Evolutionary conservation across 2,888 invertebrate genomes (phyloP), one percentile per base, ranked within the genome.

Genomic region (Caradrina kadenii): DNA sequence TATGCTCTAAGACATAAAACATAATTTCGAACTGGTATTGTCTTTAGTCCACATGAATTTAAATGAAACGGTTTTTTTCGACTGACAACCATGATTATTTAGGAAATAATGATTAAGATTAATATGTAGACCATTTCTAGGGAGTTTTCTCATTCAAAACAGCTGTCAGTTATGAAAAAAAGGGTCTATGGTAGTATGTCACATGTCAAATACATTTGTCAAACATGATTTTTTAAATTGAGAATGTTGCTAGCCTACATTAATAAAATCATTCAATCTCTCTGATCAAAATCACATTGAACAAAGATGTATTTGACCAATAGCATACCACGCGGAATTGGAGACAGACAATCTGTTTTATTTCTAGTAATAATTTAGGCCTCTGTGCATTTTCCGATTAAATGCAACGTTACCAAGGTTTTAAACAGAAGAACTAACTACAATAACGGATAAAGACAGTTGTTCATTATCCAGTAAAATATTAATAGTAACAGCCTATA

Each of bases 1-100:
- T 88, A 91, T 87, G 85, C 81, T 76, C 82, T 82, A 69, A 35
- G 82, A 84, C 79, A 73, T 81, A 81, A 76, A 82, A 86, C 76
- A 84, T 78, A 80, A 80, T 82, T 88, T 86, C 81, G 78, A 76
- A 88, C 79, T 70, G 82, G 86, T 90, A 91, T 91, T 92, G 93
- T 92, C 90, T 83, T 83, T 76, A 81, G 71, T 78, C 70, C 73
- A 69, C 71, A 73, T 13, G 42, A 50, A 65, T 63, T 45, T 69
- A 13, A 63, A 54, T 35, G 1, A 56, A 7, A 58, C 13, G 7
- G 21, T 48, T 56, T 48, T 45, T 48, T 62, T 50, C 56, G 63
- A 72, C 63, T 73, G 58, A 61, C 58, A 83, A 22, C 45, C n/a
- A n/a, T 31, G 2, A 50, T 42, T 17, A 19, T 22, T 11, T 19